Percentiles rank a stretch among this genome's conserved stretches.
Conservation (phyloP, 2,113 vertebrate genomes). For the Tenrec ecaudatus region DNA sequence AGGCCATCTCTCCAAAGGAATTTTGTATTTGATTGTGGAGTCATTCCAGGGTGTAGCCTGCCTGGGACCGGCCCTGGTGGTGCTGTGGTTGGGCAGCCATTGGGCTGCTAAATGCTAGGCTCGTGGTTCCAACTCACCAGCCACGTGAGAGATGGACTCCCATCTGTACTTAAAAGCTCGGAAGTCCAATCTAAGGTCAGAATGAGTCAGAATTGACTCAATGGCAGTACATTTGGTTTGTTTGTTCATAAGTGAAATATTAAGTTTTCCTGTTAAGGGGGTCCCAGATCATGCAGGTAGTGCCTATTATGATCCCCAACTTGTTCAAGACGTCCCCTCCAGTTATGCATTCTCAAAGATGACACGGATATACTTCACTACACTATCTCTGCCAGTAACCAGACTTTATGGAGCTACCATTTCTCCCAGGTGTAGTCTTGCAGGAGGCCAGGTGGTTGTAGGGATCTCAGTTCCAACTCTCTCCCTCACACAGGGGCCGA, state of each 20-base stretch:
- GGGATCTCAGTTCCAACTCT: background rate
- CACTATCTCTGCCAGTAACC: background rate
- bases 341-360: background rate
- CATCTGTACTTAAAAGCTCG: no score
- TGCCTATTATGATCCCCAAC: background rate
- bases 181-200: no score
- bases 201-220: no score
- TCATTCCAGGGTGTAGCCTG: background rate
- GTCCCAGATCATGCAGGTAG: background rate
- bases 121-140: no score
- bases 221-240: no score
- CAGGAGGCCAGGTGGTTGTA: background rate
- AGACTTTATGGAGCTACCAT: background rate
- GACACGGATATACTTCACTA: background rate
- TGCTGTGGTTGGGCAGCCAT: no score
- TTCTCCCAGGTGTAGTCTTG: background rate
- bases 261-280: no score
- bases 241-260: no score
- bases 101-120: no score
- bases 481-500: background rate
- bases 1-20: background rate
- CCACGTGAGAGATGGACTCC: no score
- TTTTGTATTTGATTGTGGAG: background rate
- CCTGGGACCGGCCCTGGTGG: no score
- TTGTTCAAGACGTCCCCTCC: background rate